Evolutionary conservation across 2,797 vertebrate species (phyloP), one percentile per base, ranked within the genome.

Genomic region (Sorex maritimensis): DNA sequence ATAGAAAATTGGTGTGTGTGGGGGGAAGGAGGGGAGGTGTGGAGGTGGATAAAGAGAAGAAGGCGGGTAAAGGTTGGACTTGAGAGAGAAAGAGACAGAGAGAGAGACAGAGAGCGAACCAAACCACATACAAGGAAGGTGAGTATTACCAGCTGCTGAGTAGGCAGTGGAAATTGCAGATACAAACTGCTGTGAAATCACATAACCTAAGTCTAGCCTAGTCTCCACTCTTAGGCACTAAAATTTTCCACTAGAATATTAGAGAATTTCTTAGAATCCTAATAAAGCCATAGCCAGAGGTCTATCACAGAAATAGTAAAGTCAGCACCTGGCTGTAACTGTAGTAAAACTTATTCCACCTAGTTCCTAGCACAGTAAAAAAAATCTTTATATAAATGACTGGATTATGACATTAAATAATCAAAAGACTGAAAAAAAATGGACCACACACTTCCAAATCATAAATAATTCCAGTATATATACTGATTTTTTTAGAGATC

Each of bases 381-480:
- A 78, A 21, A 30, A 5, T 80, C 73, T 91, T 81, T 61, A 38
- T 34, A 84, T 30, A 28, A 41, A 88, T 67, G 14, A 1, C 26
- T 87, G 34, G 46, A 69, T 72, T 67, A 80, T 85, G 23, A 79
- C 24, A 44, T 91, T 78, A 74, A 26, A 61, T 79, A 77, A 8
- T 1, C 41, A 49, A 78, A 75, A 88, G 72, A 79, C 30, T 78
- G 11, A 74, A 86, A 67, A 84, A 90, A 80, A 7, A 44, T 19
- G 6, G 5, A 74, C 52, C 13, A 75, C 14, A 5, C 0, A 80
- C 15, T 14, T 93, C 34, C 12, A 71, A 3, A 67, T 23, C 23
- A 12, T 65, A 87, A 55, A 15, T 49, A 94, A 86, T 88, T 93
- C 28, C 28, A 75, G 52, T 49, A 86, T 61, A 71, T 49, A 89